A percentile compares a stretch with the other conserved stretches of the same genome.
These are phyloP conservation scores for Linepithema humile DNA, from an alignment of 1,140 invertebrate species.

Conservation along the genomic window DNA sequence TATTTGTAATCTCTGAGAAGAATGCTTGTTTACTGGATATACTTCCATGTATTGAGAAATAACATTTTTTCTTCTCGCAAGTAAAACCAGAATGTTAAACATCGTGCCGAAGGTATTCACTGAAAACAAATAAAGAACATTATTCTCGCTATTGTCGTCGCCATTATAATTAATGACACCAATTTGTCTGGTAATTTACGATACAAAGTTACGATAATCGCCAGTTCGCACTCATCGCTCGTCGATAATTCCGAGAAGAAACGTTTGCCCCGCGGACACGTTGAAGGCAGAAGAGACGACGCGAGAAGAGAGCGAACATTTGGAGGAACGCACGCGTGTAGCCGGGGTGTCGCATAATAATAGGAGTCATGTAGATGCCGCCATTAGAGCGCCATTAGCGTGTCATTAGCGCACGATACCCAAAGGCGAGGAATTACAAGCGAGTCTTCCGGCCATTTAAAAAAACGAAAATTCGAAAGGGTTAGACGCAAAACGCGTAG, in stretches of 20 bases:
- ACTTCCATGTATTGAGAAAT: too few species aligned
- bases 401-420: constrained; percentile 60
- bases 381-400: constrained; percentile 60
- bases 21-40: too few species aligned
- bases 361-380: constrained; percentile 23
- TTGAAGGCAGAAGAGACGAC: not conserved
- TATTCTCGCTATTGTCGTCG: not conserved
- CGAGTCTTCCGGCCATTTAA: constrained; percentile 34
- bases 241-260: not conserved
- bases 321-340: constrained; percentile 1
- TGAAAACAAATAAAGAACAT: not conserved
- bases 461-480: constrained; percentile 10
- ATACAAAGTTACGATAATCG: constrained; percentile 48
- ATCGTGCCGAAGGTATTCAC: not conserved
- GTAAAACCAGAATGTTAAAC: not conserved
- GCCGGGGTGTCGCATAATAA: constrained; percentile 30
- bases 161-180: constrained; percentile 42
- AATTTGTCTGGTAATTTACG: not conserved
- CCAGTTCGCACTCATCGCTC: not conserved
- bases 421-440: constrained; percentile 10
- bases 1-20: too few species aligned
- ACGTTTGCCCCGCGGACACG: not conserved
- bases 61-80: not conserved
- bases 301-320: not conserved
- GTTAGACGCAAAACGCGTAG: not conserved